A percentile compares a stretch with the other conserved stretches of the same genome.
Conservation (phyloP, 2,888 invertebrate genomes). For the Hypercompe scribonia region DNA sequence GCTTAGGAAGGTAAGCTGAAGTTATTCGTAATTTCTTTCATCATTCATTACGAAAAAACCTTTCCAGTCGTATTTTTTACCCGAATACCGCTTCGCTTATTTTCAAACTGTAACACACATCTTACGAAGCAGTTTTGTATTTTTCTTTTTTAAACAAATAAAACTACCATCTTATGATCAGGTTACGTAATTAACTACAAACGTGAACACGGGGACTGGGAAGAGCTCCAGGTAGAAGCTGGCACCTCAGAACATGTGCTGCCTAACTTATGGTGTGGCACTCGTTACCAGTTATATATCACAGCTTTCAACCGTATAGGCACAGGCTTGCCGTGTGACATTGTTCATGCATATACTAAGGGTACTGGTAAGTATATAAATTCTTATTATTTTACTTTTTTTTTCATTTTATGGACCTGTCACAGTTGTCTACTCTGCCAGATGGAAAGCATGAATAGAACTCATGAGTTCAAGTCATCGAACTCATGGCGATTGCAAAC, state of each 20-base stretch:
- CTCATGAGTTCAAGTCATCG: no score
- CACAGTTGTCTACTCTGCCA: no score
- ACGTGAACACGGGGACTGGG: slow-evolving; percentile 96
- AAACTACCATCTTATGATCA: slow-evolving; percentile 35
- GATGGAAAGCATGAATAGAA: no score
- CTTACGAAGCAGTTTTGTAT: no score
- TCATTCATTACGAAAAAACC: neutral
- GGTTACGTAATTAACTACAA: slow-evolving; percentile 97
- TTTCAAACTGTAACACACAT: no score
- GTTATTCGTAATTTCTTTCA: neutral
- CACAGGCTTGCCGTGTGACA: slow-evolving; percentile 95
- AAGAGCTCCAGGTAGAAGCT: slow-evolving; percentile 94
- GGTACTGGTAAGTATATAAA: slow-evolving; percentile 89
- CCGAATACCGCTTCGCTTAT: no score
- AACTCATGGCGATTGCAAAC: no score
- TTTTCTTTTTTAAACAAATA: neutral
- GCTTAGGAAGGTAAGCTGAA: no score
- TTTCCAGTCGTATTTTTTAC: neutral
- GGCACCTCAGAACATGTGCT: slow-evolving; percentile 92
- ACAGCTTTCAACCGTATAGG: slow-evolving; percentile 97
- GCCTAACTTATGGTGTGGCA: slow-evolving; percentile 95
- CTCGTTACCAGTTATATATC: slow-evolving; percentile 94
- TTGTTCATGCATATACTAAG: slow-evolving; percentile 94
- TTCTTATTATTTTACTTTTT: no score
- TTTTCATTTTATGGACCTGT: no score